Conservation (phyloP, 2,797 vertebrate species). For the Rhinatrema bivittatum region DNA sequence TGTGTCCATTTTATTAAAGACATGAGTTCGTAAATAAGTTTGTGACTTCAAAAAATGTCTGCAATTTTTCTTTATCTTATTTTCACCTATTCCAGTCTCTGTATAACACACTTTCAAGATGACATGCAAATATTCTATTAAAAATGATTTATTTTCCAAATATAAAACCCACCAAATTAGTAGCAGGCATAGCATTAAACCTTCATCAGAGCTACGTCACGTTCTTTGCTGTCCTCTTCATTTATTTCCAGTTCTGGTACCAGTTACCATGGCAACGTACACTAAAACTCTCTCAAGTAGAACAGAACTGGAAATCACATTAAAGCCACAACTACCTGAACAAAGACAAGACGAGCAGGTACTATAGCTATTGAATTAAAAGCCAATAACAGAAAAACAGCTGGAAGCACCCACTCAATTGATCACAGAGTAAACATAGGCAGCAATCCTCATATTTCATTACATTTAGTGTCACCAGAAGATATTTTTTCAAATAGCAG, state of each 20-base stretch:
- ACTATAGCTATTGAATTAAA: conserved; percentile 60
- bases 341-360: conserved; percentile 34
- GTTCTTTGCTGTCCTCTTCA: conserved; percentile 45
- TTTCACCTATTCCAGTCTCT: too few species aligned
- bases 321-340: conserved; percentile 50
- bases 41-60: too few species aligned
- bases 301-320: conserved; percentile 60
- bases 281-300: conserved; percentile 59
- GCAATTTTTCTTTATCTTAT: too few species aligned
- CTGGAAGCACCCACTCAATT: conserved; percentile 40
- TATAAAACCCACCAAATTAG: conserved; percentile 40
- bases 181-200: conserved; percentile 45
- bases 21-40: too few species aligned
- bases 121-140: too few species aligned
- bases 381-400: conserved; percentile 60
- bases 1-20: too few species aligned
- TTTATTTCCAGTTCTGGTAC: conserved; percentile 57
- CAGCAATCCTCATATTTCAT: conserved; percentile 14
- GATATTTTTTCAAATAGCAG: conserved; percentile 17
- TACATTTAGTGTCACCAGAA: conserved; percentile 2
- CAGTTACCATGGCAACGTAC: conserved; percentile 59
- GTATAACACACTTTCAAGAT: too few species aligned
- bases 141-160: too few species aligned
- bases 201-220: conserved; percentile 46
- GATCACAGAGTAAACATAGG: conserved; percentile 11